Evolutionary conservation across 1,140 invertebrate genomes (phyloP).

Genomic region (Cardiocondyla obscurior): DNA sequence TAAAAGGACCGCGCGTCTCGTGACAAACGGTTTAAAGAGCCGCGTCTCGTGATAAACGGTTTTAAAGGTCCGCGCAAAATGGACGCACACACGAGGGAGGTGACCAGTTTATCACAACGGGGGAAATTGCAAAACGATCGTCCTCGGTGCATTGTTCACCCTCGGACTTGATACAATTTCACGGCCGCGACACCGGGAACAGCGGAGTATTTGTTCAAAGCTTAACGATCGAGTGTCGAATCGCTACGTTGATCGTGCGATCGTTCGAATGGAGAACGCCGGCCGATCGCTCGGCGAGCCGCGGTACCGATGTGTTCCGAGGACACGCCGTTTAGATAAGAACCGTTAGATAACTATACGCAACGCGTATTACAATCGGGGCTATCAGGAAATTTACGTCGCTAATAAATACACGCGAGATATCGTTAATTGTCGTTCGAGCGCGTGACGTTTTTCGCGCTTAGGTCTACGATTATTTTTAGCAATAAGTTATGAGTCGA

Average conservation of each 20-base stretch:
- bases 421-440: too few species aligned
- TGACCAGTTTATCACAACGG: constrained; percentile 23
- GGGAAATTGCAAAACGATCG: constrained; percentile 41
- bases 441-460: too few species aligned
- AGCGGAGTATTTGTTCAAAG: constrained; percentile 31
- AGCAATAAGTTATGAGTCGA: too few species aligned
- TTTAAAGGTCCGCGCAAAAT: not conserved
- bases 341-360: not conserved
- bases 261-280: not conserved
- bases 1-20: not conserved
- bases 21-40: not conserved
- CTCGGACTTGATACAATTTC: constrained; percentile 40
- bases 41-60: not conserved
- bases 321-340: not conserved
- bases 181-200: not conserved
- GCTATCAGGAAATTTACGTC: too few species aligned
- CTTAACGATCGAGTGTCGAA: constrained; percentile 40
- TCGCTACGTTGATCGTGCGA: constrained; percentile 12
- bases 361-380: not conserved
- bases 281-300: not conserved
- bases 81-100: not conserved
- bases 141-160: not conserved
- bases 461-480: too few species aligned
- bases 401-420: too few species aligned
- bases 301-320: not conserved